phyloP scores from a whole-genome alignment of 2,888 invertebrate genomes.

The Crematogaster levior region DNA sequence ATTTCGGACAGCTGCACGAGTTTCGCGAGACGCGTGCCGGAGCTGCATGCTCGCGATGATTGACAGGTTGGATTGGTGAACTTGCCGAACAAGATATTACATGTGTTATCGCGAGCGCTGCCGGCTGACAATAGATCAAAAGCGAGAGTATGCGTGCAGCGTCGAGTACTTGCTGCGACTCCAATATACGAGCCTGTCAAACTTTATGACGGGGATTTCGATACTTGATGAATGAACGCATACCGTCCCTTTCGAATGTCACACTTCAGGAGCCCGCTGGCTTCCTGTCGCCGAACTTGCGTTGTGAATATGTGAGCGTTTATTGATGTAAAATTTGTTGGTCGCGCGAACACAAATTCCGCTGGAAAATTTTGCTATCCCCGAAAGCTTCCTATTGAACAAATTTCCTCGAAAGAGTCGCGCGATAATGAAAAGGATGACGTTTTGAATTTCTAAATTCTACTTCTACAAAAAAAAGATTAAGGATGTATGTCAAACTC shows the following conservation, averaged over 20 bases:
- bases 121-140: slow-evolving; percentile 76
- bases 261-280: slow-evolving; percentile 54
- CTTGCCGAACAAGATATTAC: slow-evolving; percentile 74
- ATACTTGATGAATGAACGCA: slow-evolving; percentile 74
- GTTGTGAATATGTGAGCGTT: slow-evolving; percentile 34
- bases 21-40: slow-evolving; percentile 38
- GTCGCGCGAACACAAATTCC: not conserved
- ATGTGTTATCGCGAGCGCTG: slow-evolving; percentile 70
- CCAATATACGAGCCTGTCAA: slow-evolving; percentile 75
- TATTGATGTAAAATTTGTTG: slow-evolving; percentile 56
- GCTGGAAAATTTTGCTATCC: slow-evolving; percentile 4
- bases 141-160: slow-evolving; percentile 60
- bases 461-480: not conserved
- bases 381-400: not conserved
- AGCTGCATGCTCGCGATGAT: slow-evolving; percentile 55
- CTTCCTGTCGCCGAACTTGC: slow-evolving; percentile 56
- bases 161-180: slow-evolving; percentile 70
- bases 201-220: slow-evolving; percentile 76
- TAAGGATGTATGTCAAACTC: not conserved
- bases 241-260: slow-evolving; percentile 61
- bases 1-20: slow-evolving; percentile 30
- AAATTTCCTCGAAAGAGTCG: not conserved
- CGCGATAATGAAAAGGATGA: slow-evolving; percentile 9
- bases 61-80: slow-evolving; percentile 72
- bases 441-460: not conserved